Base-by-base conservation (phyloP, 2,113 vertebrate genomes). In the Melospiza georgiana region DNA sequence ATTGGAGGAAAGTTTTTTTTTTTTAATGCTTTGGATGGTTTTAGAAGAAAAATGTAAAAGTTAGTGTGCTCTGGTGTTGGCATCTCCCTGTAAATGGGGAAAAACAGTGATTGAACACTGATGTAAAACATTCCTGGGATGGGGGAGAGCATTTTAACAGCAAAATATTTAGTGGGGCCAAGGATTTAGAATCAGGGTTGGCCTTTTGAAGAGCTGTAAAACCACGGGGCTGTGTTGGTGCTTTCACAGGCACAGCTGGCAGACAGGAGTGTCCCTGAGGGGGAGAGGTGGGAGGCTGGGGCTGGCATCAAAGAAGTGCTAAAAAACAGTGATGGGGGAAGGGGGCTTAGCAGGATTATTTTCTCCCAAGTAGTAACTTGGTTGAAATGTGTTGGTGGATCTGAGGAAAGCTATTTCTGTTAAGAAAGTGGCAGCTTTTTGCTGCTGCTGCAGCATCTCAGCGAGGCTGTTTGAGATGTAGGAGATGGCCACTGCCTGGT, bases 321-420 rank as follows among this genome's bases (percentile, higher is more conserved):
- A 6, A 31, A 21, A 51, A 46, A 66, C 5, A 9, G 2, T 18
- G 23, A 46, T 75, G 67, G 66, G 21, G 43, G 66, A 87, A 87
- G 31, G 33, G 22, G 51, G 8, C 39, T 87, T n/a, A 23, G 43
- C 17, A 61, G 69, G 35, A 33, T 76, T 87, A 25, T 77, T 89
- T 93, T 67, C 74, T 67, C 83, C 66, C 25, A 44, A 71, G 65
- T 66, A 44, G 71, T 41, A 33, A 15, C 35, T 87, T 63, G 2
- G 3, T 68, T 92, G 74, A 79, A 48, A 55, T 5, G 52, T n/a
- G 51, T 55, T 84, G 81, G 43, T 86, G 83, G 54, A 44, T 83
- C 88, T 73, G 93, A 83, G 68, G 62, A 51, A 85, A 76, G 41
- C 74, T 68, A 21, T 84, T 92, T 43, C n/a, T 75, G 48, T 35